Conservation (phyloP, 2,113 vertebrate species). For the Passerina amoena region DNA sequence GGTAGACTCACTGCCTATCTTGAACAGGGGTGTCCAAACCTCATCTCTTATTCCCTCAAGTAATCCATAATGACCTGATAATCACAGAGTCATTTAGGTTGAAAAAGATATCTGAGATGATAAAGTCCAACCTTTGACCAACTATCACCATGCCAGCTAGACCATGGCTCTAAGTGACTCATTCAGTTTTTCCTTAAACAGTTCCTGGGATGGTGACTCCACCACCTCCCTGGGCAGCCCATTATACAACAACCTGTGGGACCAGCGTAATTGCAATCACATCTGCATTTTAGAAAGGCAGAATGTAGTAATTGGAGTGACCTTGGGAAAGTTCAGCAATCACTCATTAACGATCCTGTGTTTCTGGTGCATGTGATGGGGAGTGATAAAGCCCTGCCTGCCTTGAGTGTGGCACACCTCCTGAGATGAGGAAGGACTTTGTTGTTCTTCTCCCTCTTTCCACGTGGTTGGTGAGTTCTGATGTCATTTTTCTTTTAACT, state of each 20-base stretch:
- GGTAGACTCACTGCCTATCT: neutral
- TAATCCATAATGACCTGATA: neutral
- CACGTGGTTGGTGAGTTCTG: neutral
- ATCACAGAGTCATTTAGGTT: neutral
- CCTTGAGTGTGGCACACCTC: neutral
- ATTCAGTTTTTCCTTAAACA: neutral
- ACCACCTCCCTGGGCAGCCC: neutral
- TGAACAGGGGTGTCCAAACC: neutral
- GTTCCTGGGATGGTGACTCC: neutral
- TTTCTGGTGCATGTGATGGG: neutral
- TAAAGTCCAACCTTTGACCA: neutral
- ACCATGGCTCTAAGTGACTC: no score
- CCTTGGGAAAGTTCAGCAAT: neutral
- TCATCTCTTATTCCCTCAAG: neutral
- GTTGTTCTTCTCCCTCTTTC: neutral
- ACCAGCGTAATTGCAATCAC: neutral
- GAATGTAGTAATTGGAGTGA: neutral
- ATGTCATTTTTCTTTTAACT: slow-evolving; percentile 53
- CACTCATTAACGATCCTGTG: neutral
- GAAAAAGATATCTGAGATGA: neutral
- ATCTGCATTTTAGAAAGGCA: neutral
- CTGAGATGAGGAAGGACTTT: neutral
- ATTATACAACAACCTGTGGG: neutral
- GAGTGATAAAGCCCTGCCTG: neutral
- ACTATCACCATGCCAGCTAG: neutral